phyloP scores from a whole-genome alignment of 2,797 vertebrate genomes.

The Betta splendens region DNA sequence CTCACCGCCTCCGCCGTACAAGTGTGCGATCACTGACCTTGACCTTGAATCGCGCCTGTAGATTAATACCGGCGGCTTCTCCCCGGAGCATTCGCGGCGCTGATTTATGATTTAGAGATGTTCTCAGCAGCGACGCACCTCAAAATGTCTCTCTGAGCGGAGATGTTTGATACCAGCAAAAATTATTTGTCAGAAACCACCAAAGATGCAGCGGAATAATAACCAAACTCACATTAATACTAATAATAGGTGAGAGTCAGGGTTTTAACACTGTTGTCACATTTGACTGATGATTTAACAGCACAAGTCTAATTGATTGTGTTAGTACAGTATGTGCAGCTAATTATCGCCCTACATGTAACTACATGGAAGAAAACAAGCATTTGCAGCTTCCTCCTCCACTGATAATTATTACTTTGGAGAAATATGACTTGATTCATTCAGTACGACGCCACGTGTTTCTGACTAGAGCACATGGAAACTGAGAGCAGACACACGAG shows the following conservation, averaged over 20 bases:
- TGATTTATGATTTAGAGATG: constrained; percentile 46
- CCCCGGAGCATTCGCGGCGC: constrained; percentile 13
- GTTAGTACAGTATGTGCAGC: background rate
- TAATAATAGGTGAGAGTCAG: background rate
- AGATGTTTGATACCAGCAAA: background rate
- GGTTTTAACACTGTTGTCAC: background rate
- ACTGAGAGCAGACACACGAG: background rate
- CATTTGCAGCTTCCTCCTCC: constrained; percentile 9
- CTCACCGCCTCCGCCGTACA: constrained; percentile 21
- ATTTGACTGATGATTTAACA: constrained; percentile 4
- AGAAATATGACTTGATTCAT: constrained; percentile 16
- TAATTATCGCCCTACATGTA: constrained; percentile 12
- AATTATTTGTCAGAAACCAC: background rate
- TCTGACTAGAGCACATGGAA: constrained; percentile 9
- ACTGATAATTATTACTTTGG: constrained; percentile 7
- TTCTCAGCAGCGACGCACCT: constrained; percentile 25
- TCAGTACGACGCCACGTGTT: constrained; percentile 8
- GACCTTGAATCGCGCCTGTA: constrained; percentile 39
- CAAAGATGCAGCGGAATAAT: background rate
- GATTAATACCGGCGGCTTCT: constrained; percentile 42
- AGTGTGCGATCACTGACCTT: constrained; percentile 46
- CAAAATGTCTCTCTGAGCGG: background rate
- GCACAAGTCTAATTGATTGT: constrained; percentile 1
- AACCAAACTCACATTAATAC: background rate
- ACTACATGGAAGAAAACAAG: constrained; percentile 2